Evolutionary conservation across 1,140 invertebrate species (phyloP).

Genomic region (Mamestra configurata): DNA sequence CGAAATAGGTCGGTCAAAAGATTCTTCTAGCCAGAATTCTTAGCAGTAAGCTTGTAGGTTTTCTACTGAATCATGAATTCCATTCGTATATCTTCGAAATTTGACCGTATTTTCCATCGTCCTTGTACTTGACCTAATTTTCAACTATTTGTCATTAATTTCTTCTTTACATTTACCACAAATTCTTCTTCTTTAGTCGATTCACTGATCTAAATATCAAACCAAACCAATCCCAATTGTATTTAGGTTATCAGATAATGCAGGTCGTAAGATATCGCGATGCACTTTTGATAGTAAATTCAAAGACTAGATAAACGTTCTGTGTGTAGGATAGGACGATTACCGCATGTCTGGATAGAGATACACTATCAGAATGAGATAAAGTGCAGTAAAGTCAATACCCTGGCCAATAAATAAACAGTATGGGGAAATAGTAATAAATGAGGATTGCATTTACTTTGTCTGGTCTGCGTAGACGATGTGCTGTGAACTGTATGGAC

Average conservation of each 20-base stretch:
- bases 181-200: no score
- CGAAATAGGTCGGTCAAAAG: no score
- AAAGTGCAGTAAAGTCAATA: slow-evolving; percentile 36
- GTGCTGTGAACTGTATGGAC: no score
- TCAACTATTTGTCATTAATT: not conserved
- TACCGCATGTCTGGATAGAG: not conserved
- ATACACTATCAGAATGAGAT: not conserved
- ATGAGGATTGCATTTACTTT: not conserved
- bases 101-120: not conserved
- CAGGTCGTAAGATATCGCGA: not conserved
- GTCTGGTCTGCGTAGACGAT: not conserved
- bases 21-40: no score
- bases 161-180: slow-evolving; percentile 1
- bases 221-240: not conserved
- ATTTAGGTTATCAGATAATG: not conserved
- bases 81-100: no score
- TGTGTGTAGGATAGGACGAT: not conserved
- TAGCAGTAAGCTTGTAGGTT: no score
- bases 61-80: no score
- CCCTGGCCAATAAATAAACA: slow-evolving; percentile 26
- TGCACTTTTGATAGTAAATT: slow-evolving; percentile 28
- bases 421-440: slow-evolving; percentile 6
- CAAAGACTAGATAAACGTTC: not conserved
- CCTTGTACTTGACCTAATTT: not conserved
- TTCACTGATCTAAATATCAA: slow-evolving; percentile 1